Evolutionary conservation across 2,797 vertebrate species (phyloP).

Genomic region (Chloroceryle amazona): DNA sequence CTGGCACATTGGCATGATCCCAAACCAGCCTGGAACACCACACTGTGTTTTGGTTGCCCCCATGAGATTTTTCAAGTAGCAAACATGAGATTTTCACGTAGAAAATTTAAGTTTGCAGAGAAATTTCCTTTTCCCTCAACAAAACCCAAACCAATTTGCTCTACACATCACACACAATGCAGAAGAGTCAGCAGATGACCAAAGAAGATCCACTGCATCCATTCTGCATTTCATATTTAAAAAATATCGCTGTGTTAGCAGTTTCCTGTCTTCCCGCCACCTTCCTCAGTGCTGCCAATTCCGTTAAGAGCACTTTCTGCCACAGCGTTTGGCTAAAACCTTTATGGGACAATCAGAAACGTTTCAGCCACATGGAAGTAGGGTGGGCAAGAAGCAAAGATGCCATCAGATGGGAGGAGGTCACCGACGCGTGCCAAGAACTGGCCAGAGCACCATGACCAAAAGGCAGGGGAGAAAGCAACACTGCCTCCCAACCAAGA

Average conservation of each 20-base stretch:
- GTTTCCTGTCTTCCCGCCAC: background rate
- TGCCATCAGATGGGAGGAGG: background rate
- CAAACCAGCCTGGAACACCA: background rate
- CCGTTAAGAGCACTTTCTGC: background rate
- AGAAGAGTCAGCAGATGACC: background rate
- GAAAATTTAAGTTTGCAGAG: background rate
- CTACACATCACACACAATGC: background rate
- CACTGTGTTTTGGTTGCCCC: background rate
- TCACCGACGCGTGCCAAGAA: fast-evolving
- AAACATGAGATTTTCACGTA: background rate
- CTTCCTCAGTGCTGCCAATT: background rate
- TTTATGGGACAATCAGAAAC: background rate
- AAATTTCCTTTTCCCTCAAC: background rate
- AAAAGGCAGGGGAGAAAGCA: background rate
- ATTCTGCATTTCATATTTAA: background rate
- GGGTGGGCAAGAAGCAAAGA: background rate
- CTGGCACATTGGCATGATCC: background rate
- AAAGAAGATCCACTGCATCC: background rate
- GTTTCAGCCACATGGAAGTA: fast-evolving
- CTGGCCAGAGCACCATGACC: background rate
- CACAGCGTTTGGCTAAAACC: background rate
- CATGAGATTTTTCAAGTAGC: background rate
- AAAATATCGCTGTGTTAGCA: background rate
- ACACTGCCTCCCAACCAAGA: background rate
- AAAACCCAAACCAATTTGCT: background rate